phyloP scores from a whole-genome alignment of 2,113 vertebrate species.

The Chloropsis hardwickii region DNA sequence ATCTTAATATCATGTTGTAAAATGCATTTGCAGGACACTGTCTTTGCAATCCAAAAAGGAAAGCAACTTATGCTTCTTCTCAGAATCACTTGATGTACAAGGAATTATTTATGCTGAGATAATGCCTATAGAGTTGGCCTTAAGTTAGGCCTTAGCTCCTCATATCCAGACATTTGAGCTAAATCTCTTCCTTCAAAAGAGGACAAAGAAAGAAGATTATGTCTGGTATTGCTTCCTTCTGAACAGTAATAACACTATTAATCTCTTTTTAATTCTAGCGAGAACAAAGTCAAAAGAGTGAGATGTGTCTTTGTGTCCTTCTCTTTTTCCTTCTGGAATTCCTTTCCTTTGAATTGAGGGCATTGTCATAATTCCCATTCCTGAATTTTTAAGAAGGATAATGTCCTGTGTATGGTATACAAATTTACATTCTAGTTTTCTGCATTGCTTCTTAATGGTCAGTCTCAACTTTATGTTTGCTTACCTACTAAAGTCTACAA shows the following conservation, averaged over 20 bases:
- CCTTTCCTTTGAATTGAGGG: not conserved
- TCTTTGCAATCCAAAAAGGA: not conserved
- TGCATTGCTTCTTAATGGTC: not conserved
- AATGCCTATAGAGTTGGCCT: not conserved
- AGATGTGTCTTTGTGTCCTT: accelerated
- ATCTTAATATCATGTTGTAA: not conserved
- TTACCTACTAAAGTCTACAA: not conserved
- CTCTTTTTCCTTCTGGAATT: not conserved
- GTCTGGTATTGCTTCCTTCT: not conserved
- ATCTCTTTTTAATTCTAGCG: not conserved
- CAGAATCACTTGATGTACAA: not conserved
- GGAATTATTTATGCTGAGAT: not conserved
- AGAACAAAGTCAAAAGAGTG: not conserved
- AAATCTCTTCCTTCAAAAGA: not conserved
- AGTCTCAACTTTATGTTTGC: not conserved
- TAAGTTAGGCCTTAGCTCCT: not conserved
- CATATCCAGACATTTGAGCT: not conserved
- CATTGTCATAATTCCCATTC: not conserved
- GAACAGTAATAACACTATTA: not conserved
- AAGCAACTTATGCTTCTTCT: not conserved
- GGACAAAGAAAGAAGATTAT: not conserved
- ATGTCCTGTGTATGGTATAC: accelerated
- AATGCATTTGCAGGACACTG: not conserved
- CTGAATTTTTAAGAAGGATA: not conserved
- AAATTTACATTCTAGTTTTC: not conserved